These are phyloP conservation scores for Rhizomys pruinosus DNA, from an alignment of 2,113 vertebrate species.

Conservation along the genomic window DNA sequence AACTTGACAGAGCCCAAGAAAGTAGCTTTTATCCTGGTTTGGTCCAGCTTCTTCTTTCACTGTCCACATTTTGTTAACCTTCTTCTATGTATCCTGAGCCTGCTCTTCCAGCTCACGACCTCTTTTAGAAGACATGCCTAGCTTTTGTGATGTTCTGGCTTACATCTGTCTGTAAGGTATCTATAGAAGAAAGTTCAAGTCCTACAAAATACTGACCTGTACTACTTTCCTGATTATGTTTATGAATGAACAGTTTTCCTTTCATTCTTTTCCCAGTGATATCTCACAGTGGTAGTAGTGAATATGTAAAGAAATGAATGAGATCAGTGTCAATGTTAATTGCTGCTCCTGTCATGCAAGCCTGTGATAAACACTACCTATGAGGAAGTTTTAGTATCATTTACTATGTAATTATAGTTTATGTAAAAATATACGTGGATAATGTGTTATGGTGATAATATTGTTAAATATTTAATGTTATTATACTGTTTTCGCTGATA, in stretches of 20 bases:
- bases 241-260: not conserved
- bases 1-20: not conserved
- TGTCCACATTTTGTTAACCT: not conserved
- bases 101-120: accelerated
- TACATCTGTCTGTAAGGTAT: not conserved
- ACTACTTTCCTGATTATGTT: not conserved
- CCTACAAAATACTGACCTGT: not conserved
- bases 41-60: not conserved
- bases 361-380: not conserved
- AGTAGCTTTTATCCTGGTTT: not conserved
- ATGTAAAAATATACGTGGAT: conserved; percentile 16
- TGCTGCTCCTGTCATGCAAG: not conserved
- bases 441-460: conserved; percentile 9
- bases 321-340: not conserved
- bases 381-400: not conserved
- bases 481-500: conserved; percentile 19
- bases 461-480: conserved; percentile 59
- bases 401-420: conserved; percentile 45
- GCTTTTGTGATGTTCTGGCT: accelerated
- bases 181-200: not conserved
- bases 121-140: too few relatives aligned
- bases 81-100: too few relatives aligned
- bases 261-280: not conserved
- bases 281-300: not conserved
- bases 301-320: not conserved